Conservation (phyloP, 1,140 invertebrate species). For the Drosophila tristis region DNA sequence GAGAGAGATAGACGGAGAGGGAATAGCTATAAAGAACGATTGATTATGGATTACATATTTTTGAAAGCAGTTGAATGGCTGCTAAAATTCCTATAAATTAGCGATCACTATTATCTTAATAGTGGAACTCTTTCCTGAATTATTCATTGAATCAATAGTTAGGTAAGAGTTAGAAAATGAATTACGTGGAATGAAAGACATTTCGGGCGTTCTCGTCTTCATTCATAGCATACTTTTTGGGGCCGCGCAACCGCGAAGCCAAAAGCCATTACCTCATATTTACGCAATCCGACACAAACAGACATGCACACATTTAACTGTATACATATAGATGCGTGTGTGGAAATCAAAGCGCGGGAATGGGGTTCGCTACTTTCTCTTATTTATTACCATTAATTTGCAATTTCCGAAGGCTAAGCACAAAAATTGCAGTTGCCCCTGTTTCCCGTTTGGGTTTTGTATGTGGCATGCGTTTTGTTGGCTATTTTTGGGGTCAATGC, state of each 20-base stretch:
- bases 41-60: not conserved
- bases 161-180: constrained; percentile 61
- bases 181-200: not conserved
- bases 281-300: constrained; percentile 23
- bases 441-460: not conserved
- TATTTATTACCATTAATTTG: constrained; percentile 77
- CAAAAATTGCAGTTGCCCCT: constrained; percentile 42
- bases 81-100: too few relatives aligned
- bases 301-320: constrained; percentile 4
- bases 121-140: too few relatives aligned
- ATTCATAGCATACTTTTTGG: constrained; percentile 57
- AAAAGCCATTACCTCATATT: constrained; percentile 32
- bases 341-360: constrained; percentile 40
- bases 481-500: constrained; percentile 56
- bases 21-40: constrained; percentile 53
- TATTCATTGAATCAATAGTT: constrained; percentile 55
- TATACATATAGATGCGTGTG: not conserved
- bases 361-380: constrained; percentile 10
- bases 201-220: not conserved
- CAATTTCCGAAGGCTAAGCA: constrained; percentile 66
- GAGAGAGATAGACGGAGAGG: not conserved
- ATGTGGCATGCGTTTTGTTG: constrained; percentile 3
- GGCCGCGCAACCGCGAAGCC: not conserved
- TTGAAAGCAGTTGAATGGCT: too few relatives aligned
- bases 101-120: too few relatives aligned